Base-by-base conservation (phyloP, 2,113 vertebrate genomes). In the Boulengerochromis microlepis region DNA sequence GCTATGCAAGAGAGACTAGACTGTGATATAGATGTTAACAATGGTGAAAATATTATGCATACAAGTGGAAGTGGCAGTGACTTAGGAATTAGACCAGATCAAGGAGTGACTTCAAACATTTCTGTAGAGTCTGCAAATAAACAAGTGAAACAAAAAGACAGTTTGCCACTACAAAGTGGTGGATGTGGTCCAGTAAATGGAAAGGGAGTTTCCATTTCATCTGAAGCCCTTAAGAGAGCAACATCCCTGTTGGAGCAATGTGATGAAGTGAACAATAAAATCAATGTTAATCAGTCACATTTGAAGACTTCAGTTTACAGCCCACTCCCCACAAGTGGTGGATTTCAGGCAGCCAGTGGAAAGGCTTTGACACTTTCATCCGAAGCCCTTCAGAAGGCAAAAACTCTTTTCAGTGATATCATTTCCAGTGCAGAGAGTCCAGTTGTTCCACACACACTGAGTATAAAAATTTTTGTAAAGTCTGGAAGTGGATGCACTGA, bases 181-280 rank as follows among this genome's bases (percentile, higher is more conserved):
- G 97, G 97, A 13, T 98, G 98, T 95, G 97, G 94, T 88, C 97
- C 96, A 33, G 97, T 96, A 84, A 96, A 95, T 93, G 97, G 97
- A 59, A 97, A 97, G 93, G 89, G 71, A 6, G 96, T 97, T 19
- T 29, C 61, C 1, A 24, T 97, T 61, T 98, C 97, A 89, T 89
- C 94, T 88, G 94, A 88, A 64, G 94, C 97, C 16, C 94, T 97
- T 29, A 38, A 94, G n/a, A 97, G 96, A 93, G 96, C 95, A 82
- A 96, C 96, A 56, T 80, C 83, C 7, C 53, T 97, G 84, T 95
- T 97, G 2, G 87, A 26, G 81, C 93, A 97, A 85, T 96, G 91
- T 89, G 95, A 96, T 81, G 42, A 33, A 59, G 31, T 29, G 31
- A 88, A 86, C 5, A 84, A 87, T 52, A 18, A 66, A 59, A 54